These are phyloP conservation scores for Pycnomerus fuliginosus DNA, from an alignment of 2,888 invertebrate species.

Conservation along the genomic window DNA sequence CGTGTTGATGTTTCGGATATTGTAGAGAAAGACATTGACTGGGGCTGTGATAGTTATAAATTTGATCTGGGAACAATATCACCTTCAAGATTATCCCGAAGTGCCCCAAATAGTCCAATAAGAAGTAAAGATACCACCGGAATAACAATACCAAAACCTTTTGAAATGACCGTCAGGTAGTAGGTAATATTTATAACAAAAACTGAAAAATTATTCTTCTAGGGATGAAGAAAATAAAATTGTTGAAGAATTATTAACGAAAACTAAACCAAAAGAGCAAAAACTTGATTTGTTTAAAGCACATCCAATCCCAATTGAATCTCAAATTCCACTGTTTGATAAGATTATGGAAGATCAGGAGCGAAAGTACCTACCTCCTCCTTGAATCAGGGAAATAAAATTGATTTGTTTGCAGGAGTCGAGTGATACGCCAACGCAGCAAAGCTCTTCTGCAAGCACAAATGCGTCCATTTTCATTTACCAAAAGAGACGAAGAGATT, in stretches of 20 bases:
- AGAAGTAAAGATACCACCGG: conserved; percentile 49
- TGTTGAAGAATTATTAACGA: conserved; percentile 53
- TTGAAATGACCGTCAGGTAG: conserved; percentile 70
- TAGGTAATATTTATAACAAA: conserved; percentile 7
- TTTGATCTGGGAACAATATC: conserved; percentile 32
- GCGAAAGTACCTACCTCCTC: conserved; percentile 66
- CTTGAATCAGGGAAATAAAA: conserved; percentile 1
- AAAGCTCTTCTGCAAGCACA: conserved; percentile 63
- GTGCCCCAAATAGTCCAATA: conserved; percentile 61
- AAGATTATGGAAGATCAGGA: conserved; percentile 72
- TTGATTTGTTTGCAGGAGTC: conserved; percentile 54
- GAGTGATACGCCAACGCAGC: conserved; percentile 61
- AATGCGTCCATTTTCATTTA: conserved; percentile 67
- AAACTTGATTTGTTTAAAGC: conserved; percentile 60
- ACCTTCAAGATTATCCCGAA: conserved; percentile 48
- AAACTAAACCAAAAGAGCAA: conserved; percentile 40
- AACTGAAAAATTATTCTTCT: conserved; percentile 29
- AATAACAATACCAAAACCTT: conserved; percentile 67
- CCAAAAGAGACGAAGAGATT: conserved; percentile 59
- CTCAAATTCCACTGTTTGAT: conserved; percentile 69
- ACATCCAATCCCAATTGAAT: conserved; percentile 68
- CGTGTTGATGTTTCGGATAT: conserved; percentile 38
- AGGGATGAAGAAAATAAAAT: conserved; percentile 68
- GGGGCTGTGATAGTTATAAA: conserved; percentile 47
- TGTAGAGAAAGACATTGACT: conserved; percentile 31